phyloP scores from a whole-genome alignment of 2,113 vertebrate genomes.

The Phoxinus phoxinus region DNA sequence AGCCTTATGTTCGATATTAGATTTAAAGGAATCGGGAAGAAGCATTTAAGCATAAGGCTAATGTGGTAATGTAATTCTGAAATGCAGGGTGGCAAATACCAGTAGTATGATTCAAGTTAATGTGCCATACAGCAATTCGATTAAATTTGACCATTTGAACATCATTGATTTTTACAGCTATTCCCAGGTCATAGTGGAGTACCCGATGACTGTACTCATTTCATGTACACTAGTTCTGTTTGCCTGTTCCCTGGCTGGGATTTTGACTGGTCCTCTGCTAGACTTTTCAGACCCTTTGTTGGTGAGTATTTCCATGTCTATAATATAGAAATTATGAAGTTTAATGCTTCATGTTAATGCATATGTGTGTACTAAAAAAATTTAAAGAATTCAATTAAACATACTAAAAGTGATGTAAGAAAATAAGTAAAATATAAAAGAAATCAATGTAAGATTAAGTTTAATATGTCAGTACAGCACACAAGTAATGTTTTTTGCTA shows the following conservation, averaged over 20 bases:
- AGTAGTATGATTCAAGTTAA: not conserved
- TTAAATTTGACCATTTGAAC: not conserved
- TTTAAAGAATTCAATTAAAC: not conserved
- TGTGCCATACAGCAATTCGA: not conserved
- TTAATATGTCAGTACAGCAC: too few species aligned
- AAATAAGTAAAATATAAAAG: not conserved
- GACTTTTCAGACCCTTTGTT: slow-evolving; percentile 92
- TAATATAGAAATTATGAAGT: not conserved
- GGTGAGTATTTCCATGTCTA: slow-evolving; percentile 74
- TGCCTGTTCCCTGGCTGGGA: slow-evolving; percentile 84
- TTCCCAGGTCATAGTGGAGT: slow-evolving; percentile 87
- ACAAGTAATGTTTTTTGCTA: too few species aligned
- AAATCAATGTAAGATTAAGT: not conserved
- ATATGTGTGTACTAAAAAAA: not conserved
- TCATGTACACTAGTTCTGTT: slow-evolving; percentile 78
- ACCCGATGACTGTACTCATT: slow-evolving; percentile 81
- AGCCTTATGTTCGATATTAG: not conserved
- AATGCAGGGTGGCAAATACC: not conserved
- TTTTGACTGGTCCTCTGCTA: slow-evolving; percentile 85
- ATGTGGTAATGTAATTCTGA: not conserved
- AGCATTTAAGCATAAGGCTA: not conserved
- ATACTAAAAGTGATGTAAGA: not conserved
- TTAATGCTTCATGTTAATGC: not conserved
- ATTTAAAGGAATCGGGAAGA: not conserved
- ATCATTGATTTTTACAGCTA: slow-evolving; percentile 77